phyloP scores from a whole-genome alignment of 2,113 vertebrate genomes.

The Carlito syrichta region DNA sequence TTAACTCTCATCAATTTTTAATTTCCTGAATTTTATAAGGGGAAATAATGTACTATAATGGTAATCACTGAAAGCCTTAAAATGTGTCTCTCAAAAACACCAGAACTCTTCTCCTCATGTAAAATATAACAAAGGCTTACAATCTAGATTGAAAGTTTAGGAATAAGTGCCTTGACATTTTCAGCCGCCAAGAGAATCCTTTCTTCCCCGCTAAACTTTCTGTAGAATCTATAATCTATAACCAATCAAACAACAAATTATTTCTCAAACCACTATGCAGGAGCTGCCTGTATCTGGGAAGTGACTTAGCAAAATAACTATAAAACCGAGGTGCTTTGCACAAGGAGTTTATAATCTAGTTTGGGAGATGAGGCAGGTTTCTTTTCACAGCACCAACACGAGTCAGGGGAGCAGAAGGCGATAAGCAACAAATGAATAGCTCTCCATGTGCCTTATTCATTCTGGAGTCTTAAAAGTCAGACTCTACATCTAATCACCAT shows the following conservation, averaged over 20 bases:
- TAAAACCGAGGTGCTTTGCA: not conserved
- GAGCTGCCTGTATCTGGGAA: not conserved
- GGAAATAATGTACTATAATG: not conserved
- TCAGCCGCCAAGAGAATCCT: not conserved
- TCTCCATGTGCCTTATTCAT: not conserved
- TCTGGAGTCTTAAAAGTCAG: not conserved
- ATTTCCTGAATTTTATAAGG: not conserved
- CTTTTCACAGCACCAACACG: not conserved
- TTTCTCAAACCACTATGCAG: not conserved
- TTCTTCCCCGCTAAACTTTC: not conserved
- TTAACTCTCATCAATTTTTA: not conserved
- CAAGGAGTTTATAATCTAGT: not conserved
- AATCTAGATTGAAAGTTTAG: not conserved
- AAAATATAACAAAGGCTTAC: not conserved
- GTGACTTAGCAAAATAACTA: not conserved
- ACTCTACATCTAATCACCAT: not conserved
- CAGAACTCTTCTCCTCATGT: not conserved
- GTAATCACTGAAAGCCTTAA: not conserved
- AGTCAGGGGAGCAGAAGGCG: not conserved
- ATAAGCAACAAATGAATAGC: not conserved
- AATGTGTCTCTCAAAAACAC: not conserved
- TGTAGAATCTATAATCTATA: not conserved
- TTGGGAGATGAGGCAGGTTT: not conserved
- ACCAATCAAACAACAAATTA: not conserved
- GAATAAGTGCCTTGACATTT: conserved; percentile 6